Percentiles rank a stretch among this genome's conserved stretches.
Conservation (phyloP, 2,797 vertebrate species). For the Poliocrania exsul region DNA sequence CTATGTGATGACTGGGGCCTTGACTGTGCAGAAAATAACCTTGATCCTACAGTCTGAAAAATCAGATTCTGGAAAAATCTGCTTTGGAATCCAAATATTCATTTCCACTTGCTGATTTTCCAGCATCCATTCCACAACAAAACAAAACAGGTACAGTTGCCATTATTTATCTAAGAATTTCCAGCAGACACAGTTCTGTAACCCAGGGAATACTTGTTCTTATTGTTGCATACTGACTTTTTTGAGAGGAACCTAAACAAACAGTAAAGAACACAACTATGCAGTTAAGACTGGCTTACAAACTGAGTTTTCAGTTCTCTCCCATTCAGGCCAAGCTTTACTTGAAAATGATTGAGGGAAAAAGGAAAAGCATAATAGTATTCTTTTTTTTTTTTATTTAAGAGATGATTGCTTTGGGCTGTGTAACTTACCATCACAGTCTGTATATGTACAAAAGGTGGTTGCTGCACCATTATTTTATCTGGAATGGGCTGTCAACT, state of each 20-base stretch:
- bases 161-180: neutral
- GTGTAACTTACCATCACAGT: neutral
- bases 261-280: neutral
- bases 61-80: neutral
- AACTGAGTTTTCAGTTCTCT: neutral
- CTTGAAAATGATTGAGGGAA: neutral
- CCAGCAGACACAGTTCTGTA: neutral
- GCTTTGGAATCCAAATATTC: neutral
- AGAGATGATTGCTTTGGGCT: neutral
- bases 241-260: neutral
- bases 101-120: neutral
- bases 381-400: neutral
- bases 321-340: neutral
- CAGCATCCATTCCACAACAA: neutral
- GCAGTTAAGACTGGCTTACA: neutral
- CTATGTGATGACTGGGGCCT: neutral
- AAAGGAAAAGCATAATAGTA: neutral
- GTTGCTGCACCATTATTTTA: neutral
- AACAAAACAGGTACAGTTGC: neutral
- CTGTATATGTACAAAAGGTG: neutral
- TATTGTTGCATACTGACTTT: neutral
- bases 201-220: neutral
- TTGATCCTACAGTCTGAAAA: neutral
- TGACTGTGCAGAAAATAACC: neutral
- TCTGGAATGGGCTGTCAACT: neutral